Evolutionary conservation across 2,113 vertebrate species (phyloP).

Genomic region (Cebus imitator): DNA sequence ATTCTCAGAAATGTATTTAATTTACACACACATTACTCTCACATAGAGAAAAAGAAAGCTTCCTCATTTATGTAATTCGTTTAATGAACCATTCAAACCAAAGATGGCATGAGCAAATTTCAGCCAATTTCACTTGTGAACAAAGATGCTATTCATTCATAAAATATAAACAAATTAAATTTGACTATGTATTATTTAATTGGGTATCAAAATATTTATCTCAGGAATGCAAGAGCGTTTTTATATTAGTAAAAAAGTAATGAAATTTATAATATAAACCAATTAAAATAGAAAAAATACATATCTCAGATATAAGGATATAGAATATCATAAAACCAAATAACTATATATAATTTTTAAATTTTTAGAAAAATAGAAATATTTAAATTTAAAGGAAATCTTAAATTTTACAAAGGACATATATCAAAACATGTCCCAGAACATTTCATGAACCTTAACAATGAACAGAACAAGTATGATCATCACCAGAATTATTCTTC

Average conservation of each 20-base stretch:
- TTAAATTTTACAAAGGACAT: background rate
- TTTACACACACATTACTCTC: background rate
- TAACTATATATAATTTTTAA: too few relatives aligned
- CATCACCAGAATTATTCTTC: background rate
- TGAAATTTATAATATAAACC: background rate
- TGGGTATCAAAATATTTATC: background rate
- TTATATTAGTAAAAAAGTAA: background rate
- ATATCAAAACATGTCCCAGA: background rate
- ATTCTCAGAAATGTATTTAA: background rate
- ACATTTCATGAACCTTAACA: background rate
- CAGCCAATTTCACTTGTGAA: background rate
- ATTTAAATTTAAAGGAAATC: background rate
- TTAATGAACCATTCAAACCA: slow-evolving; percentile 21
- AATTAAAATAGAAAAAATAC: background rate
- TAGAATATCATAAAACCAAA: background rate
- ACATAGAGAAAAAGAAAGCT: background rate
- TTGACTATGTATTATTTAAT: background rate
- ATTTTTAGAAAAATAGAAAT: background rate
- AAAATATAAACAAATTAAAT: slow-evolving; percentile 34
- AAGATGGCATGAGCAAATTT: background rate
- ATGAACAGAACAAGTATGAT: background rate
- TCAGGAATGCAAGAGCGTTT: background rate
- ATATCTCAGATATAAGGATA: background rate
- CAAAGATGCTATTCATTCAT: background rate
- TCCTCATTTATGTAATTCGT: background rate